A percentile compares a stretch with the other conserved stretches of the same genome.
Evolutionary conservation across 2,113 vertebrate genomes (phyloP).

Genomic region (Elephas maximus): DNA sequence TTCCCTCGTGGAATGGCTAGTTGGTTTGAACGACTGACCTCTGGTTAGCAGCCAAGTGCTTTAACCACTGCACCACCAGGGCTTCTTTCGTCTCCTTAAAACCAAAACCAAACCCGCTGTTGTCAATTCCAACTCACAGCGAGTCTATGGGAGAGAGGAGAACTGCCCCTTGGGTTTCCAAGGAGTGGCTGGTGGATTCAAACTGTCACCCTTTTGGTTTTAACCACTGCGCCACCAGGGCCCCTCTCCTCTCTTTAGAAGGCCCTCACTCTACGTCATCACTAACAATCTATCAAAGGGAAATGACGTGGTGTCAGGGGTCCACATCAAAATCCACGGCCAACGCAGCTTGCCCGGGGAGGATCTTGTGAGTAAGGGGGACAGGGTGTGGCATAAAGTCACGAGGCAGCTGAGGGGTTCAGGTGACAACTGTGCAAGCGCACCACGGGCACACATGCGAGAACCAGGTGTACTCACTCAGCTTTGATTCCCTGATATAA

Average conservation of each 20-base stretch:
- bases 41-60: no score
- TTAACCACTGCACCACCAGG: no score
- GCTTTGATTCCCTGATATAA: constrained; percentile 98
- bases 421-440: rapidly evolving
- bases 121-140: no score
- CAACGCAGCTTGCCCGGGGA: background rate
- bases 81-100: no score
- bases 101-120: no score
- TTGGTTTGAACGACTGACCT: no score
- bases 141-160: no score
- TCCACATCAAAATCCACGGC: background rate
- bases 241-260: background rate
- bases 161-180: no score
- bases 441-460: rapidly evolving
- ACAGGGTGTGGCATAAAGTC: background rate
- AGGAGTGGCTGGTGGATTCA: no score
- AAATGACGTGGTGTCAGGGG: no score
- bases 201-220: no score
- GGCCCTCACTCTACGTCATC: background rate
- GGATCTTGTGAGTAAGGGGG: no score
- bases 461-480: constrained; percentile 91
- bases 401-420: background rate
- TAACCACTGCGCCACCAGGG: background rate
- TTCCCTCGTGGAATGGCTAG: background rate
- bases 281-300: background rate